These are phyloP conservation scores for Ormyrus rosae DNA, from an alignment of 2,888 invertebrate genomes.

Conservation along the genomic window DNA sequence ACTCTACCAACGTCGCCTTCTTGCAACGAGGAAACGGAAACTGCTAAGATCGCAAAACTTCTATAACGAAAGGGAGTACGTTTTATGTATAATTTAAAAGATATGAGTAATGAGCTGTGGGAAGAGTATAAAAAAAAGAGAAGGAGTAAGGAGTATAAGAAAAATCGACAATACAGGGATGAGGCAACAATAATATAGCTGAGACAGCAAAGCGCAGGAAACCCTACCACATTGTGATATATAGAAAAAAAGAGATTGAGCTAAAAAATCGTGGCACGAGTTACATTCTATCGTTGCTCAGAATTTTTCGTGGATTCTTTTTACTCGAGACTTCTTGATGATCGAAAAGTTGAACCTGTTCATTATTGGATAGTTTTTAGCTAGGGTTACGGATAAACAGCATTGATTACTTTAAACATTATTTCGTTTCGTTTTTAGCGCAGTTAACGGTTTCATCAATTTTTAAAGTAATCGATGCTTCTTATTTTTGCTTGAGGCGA, in stretches of 20 bases:
- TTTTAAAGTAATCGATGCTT: slow-evolving; percentile 51
- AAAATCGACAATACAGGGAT: slow-evolving; percentile 76
- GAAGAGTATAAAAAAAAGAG: slow-evolving; percentile 58
- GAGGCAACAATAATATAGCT: slow-evolving; percentile 74
- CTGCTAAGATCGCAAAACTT: slow-evolving; percentile 55
- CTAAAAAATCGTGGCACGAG: slow-evolving; percentile 49
- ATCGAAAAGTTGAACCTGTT: slow-evolving; percentile 32
- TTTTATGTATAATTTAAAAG: slow-evolving; percentile 54
- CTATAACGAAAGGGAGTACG: slow-evolving; percentile 8
- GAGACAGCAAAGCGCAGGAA: slow-evolving; percentile 67
- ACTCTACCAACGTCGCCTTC: slow-evolving; percentile 75
- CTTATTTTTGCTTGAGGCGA: slow-evolving; percentile 54
- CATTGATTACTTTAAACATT: slow-evolving; percentile 47
- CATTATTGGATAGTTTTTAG: slow-evolving; percentile 34
- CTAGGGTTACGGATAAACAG: slow-evolving; percentile 29
- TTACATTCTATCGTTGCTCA: slow-evolving; percentile 47
- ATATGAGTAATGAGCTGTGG: slow-evolving; percentile 1
- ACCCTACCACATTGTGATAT: slow-evolving; percentile 72
- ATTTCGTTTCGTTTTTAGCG: background rate
- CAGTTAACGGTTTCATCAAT: slow-evolving; percentile 13
- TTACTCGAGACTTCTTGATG: slow-evolving; percentile 8
- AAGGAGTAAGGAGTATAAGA: slow-evolving; percentile 55
- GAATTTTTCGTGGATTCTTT: slow-evolving; percentile 37
- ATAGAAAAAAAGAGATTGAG: slow-evolving; percentile 60
- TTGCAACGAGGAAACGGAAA: slow-evolving; percentile 68